phyloP scores from a whole-genome alignment of 2,888 invertebrate species.

The Netelia inedita region DNA sequence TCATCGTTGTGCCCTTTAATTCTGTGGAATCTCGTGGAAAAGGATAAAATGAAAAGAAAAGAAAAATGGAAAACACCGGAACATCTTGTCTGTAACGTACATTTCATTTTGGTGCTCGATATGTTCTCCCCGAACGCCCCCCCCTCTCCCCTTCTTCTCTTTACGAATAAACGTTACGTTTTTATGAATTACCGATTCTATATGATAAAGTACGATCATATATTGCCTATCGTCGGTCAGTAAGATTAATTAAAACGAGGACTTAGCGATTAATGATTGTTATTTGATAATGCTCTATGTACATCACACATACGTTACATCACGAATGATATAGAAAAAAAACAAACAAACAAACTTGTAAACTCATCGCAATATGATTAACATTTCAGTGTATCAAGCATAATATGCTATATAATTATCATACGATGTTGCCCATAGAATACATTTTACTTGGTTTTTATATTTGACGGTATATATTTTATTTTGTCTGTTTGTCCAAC shows the following conservation, averaged over 20 bases:
- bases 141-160: slow-evolving; percentile 9
- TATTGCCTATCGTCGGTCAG: slow-evolving; percentile 81
- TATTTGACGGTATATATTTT: slow-evolving; percentile 81
- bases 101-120: slow-evolving; percentile 83
- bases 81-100: slow-evolving; percentile 75
- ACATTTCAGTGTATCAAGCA: slow-evolving; percentile 84
- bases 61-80: slow-evolving; percentile 49
- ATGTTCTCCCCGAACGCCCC: slow-evolving; percentile 70
- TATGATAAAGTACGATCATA: slow-evolving; percentile 78
- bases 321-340: slow-evolving; percentile 51
- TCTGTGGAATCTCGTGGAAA: slow-evolving; percentile 54
- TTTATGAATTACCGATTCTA: slow-evolving; percentile 77
- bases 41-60: slow-evolving; percentile 30
- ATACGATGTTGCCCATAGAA: slow-evolving; percentile 84
- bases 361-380: slow-evolving; percentile 81
- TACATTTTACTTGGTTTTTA: slow-evolving; percentile 85
- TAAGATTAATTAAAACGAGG: slow-evolving; percentile 76
- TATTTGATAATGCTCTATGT: slow-evolving; percentile 81
- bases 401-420: slow-evolving; percentile 82
- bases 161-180: slow-evolving; percentile 67
- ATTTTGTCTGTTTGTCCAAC: slow-evolving; percentile 59
- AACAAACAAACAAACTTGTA: slow-evolving; percentile 67
- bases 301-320: slow-evolving; percentile 75
- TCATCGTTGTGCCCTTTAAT: slow-evolving; percentile 31
- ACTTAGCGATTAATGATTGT: slow-evolving; percentile 80